Base-by-base conservation (phyloP, 30 jellyfish, hydroid and myxozoan species). In the Haliclystus octoradiatus region DNA sequence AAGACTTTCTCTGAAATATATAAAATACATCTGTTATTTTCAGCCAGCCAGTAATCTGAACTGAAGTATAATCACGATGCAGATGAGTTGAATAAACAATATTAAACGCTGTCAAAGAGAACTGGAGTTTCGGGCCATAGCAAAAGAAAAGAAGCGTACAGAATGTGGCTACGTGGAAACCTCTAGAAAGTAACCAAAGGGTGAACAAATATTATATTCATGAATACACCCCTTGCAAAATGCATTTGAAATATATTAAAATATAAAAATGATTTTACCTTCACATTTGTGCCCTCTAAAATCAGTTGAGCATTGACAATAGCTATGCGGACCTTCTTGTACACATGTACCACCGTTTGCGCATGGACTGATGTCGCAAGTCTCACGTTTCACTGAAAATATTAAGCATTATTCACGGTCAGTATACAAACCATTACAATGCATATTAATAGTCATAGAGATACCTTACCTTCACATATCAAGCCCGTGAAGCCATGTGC, bases 321-420 rank as follows among this genome's bases (percentile, higher is more conserved):
- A n/a, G 24, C 75, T 67, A 29, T 74, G 66, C 0, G 75, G 89
- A 0, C 94, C 94, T 69, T 86, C 96, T 73, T 86, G 92, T 71
- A 71, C 69, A 47, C 96, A 86, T 4, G 92, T 78, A 4, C 93
- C 96, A 13, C 96, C 96, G 70, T 86, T 86, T 52, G 79, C 94
- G 64, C 96, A 86, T 0, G 79, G 65, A 52, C 62, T 80, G 22
- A 57, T 73, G 2, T 61, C 27, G 66, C 96, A 86, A 12, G 71
- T 50, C 65, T 86, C 80, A 30, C 93, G 76, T 33, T 78, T 52
- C 14, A 86, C 96, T 86, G 71, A 23, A 65, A 71, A 71, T 13
- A 57, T 9, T 7, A 7, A 13, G 28, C 28, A 57, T 57, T 24
- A 57, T 7, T 7, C 69, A 24, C 14, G 63, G 30, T 31, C 52